Evolutionary conservation across 2,888 invertebrate genomes (phyloP), one percentile per base, ranked within the genome.

Genomic region (Electrophaes corylata): DNA sequence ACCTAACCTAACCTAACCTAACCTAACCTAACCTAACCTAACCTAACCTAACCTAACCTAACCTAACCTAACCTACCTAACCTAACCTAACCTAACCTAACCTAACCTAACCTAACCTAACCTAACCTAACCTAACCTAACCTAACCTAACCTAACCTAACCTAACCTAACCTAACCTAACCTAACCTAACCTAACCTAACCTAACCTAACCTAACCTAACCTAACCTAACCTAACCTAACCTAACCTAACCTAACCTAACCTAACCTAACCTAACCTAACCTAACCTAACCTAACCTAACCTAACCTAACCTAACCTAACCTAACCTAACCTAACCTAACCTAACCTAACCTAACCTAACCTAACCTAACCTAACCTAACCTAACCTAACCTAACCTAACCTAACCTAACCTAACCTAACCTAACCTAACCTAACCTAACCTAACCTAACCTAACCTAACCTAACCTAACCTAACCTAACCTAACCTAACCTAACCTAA

Each of bases 31-130:
- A 29, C 29, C 29, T 29, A 29, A 29, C 29, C 29, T 29, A 29
- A 29, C 29, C 29, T 29, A 29, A 29, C 29, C 29, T 29, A 29
- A 29, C 29, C 29, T 29, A 29, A 37, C 37, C 37, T 37, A 37
- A 35, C 35, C 37, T 37, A 37, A 37, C 37, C 37, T 23, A 26
- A 37, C 37, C 37, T 37, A 37, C 37, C 37, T 37, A 37, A 37
- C 37, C 37, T 37, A 37, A 37, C 37, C 43, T 23, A 43, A 43
- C 43, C 37, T 37, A 37, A 37, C 37, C 37, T 37, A 37, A 37
- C 43, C 23, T 26, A 20, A 20, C 43, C 26, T 43, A 20, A 20
- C 20, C 20, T 26, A 26, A 29, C 29, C 29, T 29, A 29, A 29
- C 29, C 29, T 29, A 29, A 29, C 29, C 29, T 29, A 29, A 29